Evolutionary conservation across 2,113 vertebrate genomes (phyloP).

Genomic region (Rhinolophus sinicus): DNA sequence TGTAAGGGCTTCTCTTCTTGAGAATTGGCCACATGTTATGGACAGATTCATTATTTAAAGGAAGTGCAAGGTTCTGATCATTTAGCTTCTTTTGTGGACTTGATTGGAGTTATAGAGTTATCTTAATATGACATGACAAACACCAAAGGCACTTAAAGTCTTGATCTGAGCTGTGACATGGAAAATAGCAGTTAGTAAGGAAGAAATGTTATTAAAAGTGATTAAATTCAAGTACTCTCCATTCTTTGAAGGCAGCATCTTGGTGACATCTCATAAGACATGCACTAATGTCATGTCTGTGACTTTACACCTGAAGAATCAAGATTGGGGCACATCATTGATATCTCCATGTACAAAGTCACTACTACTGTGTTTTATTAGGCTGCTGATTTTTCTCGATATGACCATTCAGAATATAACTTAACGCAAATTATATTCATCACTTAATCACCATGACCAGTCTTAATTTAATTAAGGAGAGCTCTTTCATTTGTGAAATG

Average conservation of each 20-base stretch:
- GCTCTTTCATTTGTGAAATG: background rate
- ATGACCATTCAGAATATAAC: background rate
- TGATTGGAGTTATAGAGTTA: background rate
- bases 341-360: background rate
- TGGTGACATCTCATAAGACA: background rate
- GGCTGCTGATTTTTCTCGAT: constrained; percentile 17
- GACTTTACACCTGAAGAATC: background rate
- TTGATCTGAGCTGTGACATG: background rate
- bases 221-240: background rate
- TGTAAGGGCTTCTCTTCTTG: background rate
- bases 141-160: background rate
- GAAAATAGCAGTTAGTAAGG: background rate
- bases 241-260: background rate
- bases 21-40: background rate
- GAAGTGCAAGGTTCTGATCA: background rate
- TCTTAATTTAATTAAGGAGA: constrained; percentile 30
- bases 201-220: background rate
- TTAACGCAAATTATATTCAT: constrained; percentile 2
- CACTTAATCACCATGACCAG: background rate
- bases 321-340: background rate
- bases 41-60: background rate
- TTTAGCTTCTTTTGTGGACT: background rate
- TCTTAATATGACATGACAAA: background rate
- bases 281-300: background rate
- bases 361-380: background rate